Percentiles rank a stretch among this genome's conserved stretches.
Conservation (phyloP, 2,888 invertebrate genomes). For the Eledona agricola region DNA sequence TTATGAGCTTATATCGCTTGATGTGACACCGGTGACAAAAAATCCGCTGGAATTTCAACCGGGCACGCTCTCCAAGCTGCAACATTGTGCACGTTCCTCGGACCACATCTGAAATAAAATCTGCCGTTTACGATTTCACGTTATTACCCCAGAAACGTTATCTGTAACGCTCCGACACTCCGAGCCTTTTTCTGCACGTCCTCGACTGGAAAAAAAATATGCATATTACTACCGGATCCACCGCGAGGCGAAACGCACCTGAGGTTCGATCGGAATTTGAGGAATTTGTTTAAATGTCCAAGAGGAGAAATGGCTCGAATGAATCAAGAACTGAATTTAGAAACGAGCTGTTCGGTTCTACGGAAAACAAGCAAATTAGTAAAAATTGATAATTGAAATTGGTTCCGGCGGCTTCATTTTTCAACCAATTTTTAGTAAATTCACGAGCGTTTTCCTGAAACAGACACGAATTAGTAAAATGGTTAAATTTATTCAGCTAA, state of each 20-base stretch:
- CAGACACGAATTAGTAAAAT: too few relatives aligned
- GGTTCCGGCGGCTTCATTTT: too few relatives aligned
- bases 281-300: too few relatives aligned
- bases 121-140: slow-evolving; percentile 34
- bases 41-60: slow-evolving; percentile 21
- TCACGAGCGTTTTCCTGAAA: too few relatives aligned
- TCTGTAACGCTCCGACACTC: slow-evolving; percentile 30
- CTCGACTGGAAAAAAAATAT: slow-evolving; percentile 4
- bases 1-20: slow-evolving; percentile 1
- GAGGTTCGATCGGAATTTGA: too few relatives aligned
- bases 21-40: neutral
- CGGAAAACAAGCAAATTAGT: too few relatives aligned
- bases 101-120: slow-evolving; percentile 35
- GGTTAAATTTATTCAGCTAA: too few relatives aligned
- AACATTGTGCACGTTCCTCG: slow-evolving; percentile 26
- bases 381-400: too few relatives aligned
- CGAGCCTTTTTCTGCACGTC: slow-evolving; percentile 11
- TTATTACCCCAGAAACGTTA: slow-evolving; percentile 33
- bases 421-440: too few relatives aligned
- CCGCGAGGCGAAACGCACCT: neutral
- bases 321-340: too few relatives aligned
- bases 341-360: too few relatives aligned
- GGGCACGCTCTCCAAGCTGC: slow-evolving; percentile 14
- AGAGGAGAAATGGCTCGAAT: too few relatives aligned
- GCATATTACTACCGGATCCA: slow-evolving; percentile 5